Evolutionary conservation across 2,888 invertebrate species (phyloP), one percentile per base, ranked within the genome.

Genomic region (Antitype chi): DNA sequence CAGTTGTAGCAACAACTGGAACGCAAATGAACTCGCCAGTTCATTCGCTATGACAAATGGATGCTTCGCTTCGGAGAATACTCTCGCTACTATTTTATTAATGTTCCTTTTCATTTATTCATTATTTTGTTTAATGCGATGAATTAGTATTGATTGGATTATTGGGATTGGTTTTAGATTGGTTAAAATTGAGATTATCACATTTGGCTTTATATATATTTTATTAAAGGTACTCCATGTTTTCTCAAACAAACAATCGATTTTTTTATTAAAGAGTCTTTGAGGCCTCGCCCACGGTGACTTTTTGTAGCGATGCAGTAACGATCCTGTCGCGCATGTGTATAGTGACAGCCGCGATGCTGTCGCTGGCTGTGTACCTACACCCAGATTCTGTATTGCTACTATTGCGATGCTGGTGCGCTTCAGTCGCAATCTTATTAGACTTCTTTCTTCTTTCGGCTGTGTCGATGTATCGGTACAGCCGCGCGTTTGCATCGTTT

Each of bases 31-130:
- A 80, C 55, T 57, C 66, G 60, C 69, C 32, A 81, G 66, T 75
- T 72, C 81, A 80, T 82, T 84, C 63, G 53, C 23, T 75, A 72
- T 82, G 82, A 82, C 81, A 75, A 82, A 82, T 85, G 69, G 72
- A 3, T 9, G 52, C 59, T 79, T 80, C 67, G 74, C 62, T 66
- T 25, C 32, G 20, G 23, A 32, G 59, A 71, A 72, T 85, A 75
- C 1, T 68, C 25, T 71, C 52, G 53, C 57, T 79, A 55, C 47
- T 60, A 80, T 80, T 68, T 74, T 59, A 84, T 73, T 62, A 20
- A 25, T 5, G n/a, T 32, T n/a, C 8, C 28, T 59, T 63, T 28
- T 53, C 23, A 43, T 20, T 47, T 4, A 28, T 8, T 23, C 6
- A 23, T 55, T 60, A 5, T 62, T 62, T 38, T 75, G 15, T 28